These are phyloP conservation scores for Chrysomallon squamiferum DNA, from an alignment of 1,140 invertebrate genomes.

Conservation along the genomic window DNA sequence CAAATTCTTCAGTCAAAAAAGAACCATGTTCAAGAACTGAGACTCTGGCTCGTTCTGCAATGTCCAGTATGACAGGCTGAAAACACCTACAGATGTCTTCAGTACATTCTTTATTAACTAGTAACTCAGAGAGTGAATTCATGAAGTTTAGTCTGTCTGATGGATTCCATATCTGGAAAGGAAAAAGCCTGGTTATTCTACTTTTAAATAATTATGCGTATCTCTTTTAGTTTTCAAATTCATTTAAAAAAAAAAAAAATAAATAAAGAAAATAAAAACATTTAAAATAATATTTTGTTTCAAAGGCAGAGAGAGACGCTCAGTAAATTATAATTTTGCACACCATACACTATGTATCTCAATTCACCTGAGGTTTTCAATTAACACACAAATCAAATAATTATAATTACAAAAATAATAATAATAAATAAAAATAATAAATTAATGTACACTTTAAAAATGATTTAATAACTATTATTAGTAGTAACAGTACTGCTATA, in stretches of 20 bases:
- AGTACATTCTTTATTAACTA: slow-evolving; percentile 31
- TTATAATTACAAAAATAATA: too few relatives aligned
- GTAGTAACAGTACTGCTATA: too few relatives aligned
- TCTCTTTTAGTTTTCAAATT: not conserved
- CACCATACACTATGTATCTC: not conserved
- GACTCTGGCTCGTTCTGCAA: slow-evolving; percentile 28
- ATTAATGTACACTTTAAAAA: too few relatives aligned
- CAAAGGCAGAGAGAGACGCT: not conserved
- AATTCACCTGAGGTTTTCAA: too few relatives aligned
- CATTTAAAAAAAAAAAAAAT: not conserved
- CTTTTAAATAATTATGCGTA: not conserved
- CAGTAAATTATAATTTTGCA: not conserved
- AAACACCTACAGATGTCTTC: slow-evolving; percentile 31
- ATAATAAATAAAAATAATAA: too few relatives aligned
- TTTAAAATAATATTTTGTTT: too few relatives aligned
- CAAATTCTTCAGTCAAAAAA: slow-evolving; percentile 23
- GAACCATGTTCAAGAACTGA: slow-evolving; percentile 7
- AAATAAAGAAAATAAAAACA: not conserved
- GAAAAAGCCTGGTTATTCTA: not conserved
- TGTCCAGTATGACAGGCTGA: slow-evolving; percentile 34
- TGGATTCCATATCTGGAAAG: slow-evolving; percentile 50
- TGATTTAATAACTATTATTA: too few relatives aligned
- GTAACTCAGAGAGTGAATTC: slow-evolving; percentile 25
- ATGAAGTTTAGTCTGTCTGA: slow-evolving; percentile 29
- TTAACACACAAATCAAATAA: too few relatives aligned